Conservation (phyloP, 2,888 invertebrate species). For the Liposcelis brunnea region DNA sequence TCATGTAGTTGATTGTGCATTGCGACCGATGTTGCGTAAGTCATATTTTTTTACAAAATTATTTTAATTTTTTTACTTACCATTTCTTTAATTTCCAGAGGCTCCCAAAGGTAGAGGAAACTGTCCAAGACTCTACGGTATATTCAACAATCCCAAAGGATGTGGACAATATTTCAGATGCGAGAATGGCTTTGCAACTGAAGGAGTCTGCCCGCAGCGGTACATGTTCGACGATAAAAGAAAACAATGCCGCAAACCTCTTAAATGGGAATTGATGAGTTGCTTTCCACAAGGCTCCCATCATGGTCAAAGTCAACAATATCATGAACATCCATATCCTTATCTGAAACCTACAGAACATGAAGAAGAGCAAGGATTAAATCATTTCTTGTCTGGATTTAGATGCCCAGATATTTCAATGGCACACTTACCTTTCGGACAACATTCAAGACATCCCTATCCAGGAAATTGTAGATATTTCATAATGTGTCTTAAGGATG, state of each 20-base stretch:
- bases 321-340: not conserved
- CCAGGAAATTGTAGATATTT: slow-evolving; percentile 13
- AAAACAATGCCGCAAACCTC: slow-evolving; percentile 13
- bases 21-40: slow-evolving; percentile 14
- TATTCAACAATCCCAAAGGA: slow-evolving; percentile 2
- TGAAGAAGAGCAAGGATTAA: not conserved
- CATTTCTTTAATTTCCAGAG: slow-evolving; percentile 8
- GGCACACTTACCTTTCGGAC: slow-evolving; percentile 13
- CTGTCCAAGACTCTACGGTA: slow-evolving; percentile 13
- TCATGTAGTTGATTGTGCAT: slow-evolving; percentile 14
- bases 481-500: slow-evolving; percentile 14
- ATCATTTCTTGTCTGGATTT: slow-evolving; percentile 8
- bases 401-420: slow-evolving; percentile 11
- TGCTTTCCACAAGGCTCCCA: not conserved
- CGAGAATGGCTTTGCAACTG: slow-evolving; percentile 12
- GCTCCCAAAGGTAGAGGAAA: slow-evolving; percentile 10
- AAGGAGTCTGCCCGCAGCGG: slow-evolving; percentile 10
- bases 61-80: not conserved
- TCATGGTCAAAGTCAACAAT: not conserved
- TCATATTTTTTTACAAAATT: not conserved
- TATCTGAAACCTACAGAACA: not conserved
- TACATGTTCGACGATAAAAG: slow-evolving; percentile 12
- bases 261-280: slow-evolving; percentile 9
- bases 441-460: slow-evolving; percentile 15
- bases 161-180: slow-evolving; percentile 14